phyloP scores from a whole-genome alignment of 2,113 vertebrate species.

The Chaetodon trifascialis region DNA sequence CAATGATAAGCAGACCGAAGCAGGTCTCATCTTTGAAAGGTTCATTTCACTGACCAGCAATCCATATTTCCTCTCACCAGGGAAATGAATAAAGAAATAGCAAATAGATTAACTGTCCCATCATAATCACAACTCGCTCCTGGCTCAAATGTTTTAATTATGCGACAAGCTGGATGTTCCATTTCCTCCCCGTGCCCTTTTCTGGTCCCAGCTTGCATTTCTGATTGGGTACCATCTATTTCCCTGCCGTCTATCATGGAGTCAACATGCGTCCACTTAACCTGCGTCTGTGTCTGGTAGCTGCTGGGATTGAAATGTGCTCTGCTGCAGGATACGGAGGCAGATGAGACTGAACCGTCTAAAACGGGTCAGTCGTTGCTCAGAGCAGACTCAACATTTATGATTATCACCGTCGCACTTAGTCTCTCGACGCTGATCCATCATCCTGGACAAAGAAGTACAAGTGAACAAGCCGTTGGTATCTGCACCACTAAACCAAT shows the following conservation, averaged over 20 bases:
- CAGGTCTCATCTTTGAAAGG: conserved; percentile 20
- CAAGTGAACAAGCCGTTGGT: background rate
- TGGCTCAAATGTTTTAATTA: conserved; percentile 73
- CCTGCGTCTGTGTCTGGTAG: conserved; percentile 36
- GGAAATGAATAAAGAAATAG: conserved; percentile 64
- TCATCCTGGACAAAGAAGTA: background rate
- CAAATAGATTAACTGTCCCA: conserved; percentile 62
- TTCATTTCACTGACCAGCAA: conserved; percentile 32
- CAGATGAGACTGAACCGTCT: conserved; percentile 37
- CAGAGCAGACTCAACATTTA: conserved; percentile 42
- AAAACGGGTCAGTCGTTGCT: conserved; percentile 42
- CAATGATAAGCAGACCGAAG: conserved; percentile 29
- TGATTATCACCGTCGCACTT: conserved; percentile 30
- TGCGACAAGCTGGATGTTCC: conserved; percentile 53
- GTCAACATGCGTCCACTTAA: conserved; percentile 70
- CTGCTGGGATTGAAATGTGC: conserved; percentile 40
- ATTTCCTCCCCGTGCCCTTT: conserved; percentile 60
- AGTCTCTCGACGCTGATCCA: conserved; percentile 13
- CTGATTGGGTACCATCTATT: conserved; percentile 58
- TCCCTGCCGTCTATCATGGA: conserved; percentile 51
- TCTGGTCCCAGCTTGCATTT: conserved; percentile 22
- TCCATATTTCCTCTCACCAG: conserved; percentile 41
- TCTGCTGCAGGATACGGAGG: conserved; percentile 42
- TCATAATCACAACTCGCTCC: conserved; percentile 63
- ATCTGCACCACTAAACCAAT: background rate